Conservation (phyloP, 1,140 invertebrate species). For the Aphelinus atriplicis region DNA sequence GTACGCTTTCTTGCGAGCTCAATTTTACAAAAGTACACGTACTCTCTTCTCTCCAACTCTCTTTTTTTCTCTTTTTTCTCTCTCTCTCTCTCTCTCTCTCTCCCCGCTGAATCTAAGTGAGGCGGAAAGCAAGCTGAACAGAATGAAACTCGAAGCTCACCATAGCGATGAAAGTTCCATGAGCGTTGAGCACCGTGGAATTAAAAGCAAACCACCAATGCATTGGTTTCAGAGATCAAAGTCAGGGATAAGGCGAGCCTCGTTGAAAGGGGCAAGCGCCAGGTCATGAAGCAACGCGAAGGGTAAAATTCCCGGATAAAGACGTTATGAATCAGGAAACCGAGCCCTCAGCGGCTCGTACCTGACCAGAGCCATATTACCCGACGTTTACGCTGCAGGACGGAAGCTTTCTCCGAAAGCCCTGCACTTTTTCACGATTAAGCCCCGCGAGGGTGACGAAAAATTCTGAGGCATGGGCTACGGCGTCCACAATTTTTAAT, state of each 20-base stretch:
- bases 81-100: no score
- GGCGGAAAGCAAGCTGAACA: no score
- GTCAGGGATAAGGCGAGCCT: constrained; percentile 10
- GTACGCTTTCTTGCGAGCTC: no score
- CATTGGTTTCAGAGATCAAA: constrained; percentile 1
- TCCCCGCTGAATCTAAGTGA: no score
- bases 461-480: no score
- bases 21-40: no score
- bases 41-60: no score
- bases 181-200: neutral
- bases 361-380: no score
- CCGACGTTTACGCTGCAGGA: neutral
- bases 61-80: no score
- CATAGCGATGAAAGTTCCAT: no score
- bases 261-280: neutral
- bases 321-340: constrained; percentile 21
- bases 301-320: constrained; percentile 11
- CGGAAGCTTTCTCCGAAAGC: neutral
- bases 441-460: neutral
- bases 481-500: no score
- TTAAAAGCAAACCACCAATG: neutral
- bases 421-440: constrained; percentile 23
- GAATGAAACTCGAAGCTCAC: no score
- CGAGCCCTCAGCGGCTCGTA: neutral
- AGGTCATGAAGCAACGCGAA: neutral